Percentiles rank a stretch among this genome's conserved stretches.
Conservation (phyloP, 1,140 invertebrate genomes). For the Ceratosolen fusciceps region DNA sequence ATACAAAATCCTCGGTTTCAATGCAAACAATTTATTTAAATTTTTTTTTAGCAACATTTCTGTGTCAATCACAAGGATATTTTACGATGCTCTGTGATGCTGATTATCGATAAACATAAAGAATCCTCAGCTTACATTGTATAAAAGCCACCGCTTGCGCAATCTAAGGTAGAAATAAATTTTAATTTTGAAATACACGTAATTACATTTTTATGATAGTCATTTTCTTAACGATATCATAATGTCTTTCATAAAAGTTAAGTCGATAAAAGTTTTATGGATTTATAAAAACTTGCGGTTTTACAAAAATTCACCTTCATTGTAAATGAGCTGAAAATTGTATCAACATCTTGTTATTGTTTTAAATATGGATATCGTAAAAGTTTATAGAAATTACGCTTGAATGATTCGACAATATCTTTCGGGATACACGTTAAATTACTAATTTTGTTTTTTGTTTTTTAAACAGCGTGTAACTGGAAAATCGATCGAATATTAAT, state of each 20-base stretch:
- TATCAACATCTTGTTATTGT: constrained; percentile 5
- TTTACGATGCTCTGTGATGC: not conserved
- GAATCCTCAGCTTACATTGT: not conserved
- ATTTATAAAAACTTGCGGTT: not conserved
- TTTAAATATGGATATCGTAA: not conserved
- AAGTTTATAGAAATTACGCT: not conserved
- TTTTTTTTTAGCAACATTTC: not conserved
- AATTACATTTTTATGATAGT: constrained; percentile 34
- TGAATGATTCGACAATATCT: too few relatives aligned
- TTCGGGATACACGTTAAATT: too few relatives aligned
- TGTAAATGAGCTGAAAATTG: constrained; percentile 14
- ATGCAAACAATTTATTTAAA: not conserved
- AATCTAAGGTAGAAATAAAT: not conserved
- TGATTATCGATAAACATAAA: not conserved
- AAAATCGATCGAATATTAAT: too few relatives aligned
- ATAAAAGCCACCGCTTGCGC: not conserved
- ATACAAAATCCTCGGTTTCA: too few relatives aligned
- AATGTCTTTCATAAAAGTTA: constrained; percentile 24
- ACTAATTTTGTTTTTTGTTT: too few relatives aligned
- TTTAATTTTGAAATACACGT: not conserved
- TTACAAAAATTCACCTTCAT: constrained; percentile 13
- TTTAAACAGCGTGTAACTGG: too few relatives aligned
- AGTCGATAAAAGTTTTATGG: not conserved
- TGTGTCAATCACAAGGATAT: not conserved
- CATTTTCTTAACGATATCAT: constrained; percentile 32